Evolutionary conservation across 2,113 vertebrate species (phyloP).

Genomic region (Corythoichthys haematopterus): DNA sequence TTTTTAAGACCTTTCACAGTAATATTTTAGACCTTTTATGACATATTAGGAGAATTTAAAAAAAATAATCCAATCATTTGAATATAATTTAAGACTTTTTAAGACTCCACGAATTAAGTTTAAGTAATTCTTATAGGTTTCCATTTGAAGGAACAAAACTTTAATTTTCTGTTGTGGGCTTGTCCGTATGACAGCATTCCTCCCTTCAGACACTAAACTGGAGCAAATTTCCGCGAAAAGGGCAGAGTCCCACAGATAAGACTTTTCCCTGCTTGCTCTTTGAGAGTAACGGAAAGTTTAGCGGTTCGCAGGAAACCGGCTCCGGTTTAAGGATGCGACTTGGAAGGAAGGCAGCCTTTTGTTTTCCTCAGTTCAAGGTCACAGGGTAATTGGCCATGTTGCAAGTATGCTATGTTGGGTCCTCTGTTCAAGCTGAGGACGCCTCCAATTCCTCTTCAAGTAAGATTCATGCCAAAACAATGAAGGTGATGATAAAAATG

Average conservation of each 20-base stretch:
- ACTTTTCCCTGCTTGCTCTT: conserved; percentile 13
- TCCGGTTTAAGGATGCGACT: conserved; percentile 8
- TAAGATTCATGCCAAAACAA: conserved; percentile 1
- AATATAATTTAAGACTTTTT: neutral
- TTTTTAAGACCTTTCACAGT: no score
- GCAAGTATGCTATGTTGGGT: neutral
- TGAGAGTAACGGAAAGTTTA: conserved; percentile 50
- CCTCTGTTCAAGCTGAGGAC: conserved; percentile 4
- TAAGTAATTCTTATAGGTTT: neutral
- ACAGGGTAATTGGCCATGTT: conserved; percentile 1
- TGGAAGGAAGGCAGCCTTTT: conserved; percentile 27
- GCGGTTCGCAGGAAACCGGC: conserved; percentile 44
- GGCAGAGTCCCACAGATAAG: neutral
- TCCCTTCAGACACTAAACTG: neutral
- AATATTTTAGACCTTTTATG: no score
- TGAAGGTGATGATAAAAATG: conserved; percentile 2
- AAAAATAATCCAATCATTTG: neutral
- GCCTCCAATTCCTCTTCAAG: conserved; percentile 5
- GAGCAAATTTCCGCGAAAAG: conserved; percentile 32
- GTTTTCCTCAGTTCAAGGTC: conserved; percentile 18
- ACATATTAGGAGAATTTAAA: no score
- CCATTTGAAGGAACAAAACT: neutral
- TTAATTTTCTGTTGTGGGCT: neutral
- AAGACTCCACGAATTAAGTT: neutral
- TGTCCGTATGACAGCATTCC: neutral